Evolutionary conservation across 2,888 invertebrate species (phyloP).

Genomic region (Patella pellucida): DNA sequence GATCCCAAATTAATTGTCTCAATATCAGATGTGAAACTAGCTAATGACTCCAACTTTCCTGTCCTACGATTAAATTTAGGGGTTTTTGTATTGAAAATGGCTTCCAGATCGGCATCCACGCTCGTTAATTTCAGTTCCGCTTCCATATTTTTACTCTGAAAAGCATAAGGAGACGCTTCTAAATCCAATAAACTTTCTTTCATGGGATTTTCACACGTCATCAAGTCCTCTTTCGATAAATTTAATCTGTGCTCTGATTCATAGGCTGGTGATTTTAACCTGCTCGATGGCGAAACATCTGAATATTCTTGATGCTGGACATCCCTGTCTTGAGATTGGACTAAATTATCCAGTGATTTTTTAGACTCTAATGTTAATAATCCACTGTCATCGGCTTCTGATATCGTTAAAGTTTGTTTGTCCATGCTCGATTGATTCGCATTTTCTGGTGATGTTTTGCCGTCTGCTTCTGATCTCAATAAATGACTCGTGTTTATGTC

Average conservation of each 20-base stretch:
- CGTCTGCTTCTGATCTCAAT: too few relatives aligned
- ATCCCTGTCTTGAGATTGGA: neutral
- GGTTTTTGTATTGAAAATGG: constrained; percentile 1
- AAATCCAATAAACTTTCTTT: neutral
- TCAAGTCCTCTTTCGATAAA: neutral
- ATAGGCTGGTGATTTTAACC: neutral
- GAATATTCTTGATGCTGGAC: neutral
- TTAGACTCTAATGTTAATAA: neutral
- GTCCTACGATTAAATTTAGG: neutral
- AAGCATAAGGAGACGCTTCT: neutral
- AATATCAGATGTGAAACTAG: neutral
- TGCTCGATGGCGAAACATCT: neutral
- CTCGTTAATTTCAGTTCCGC: neutral
- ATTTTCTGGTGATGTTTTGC: too few relatives aligned
- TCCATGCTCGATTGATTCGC: too few relatives aligned
- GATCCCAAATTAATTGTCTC: neutral
- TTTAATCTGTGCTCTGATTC: neutral
- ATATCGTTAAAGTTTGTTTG: neutral
- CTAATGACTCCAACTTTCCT: neutral
- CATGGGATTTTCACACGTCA: neutral
- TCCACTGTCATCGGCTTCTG: neutral
- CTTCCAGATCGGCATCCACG: neutral
- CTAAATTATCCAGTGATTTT: too few relatives aligned
- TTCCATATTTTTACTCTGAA: neutral
- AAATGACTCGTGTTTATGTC: too few relatives aligned